Conservation (phyloP, 2,113 vertebrate species). For the Pseudopodoces humilis region DNA sequence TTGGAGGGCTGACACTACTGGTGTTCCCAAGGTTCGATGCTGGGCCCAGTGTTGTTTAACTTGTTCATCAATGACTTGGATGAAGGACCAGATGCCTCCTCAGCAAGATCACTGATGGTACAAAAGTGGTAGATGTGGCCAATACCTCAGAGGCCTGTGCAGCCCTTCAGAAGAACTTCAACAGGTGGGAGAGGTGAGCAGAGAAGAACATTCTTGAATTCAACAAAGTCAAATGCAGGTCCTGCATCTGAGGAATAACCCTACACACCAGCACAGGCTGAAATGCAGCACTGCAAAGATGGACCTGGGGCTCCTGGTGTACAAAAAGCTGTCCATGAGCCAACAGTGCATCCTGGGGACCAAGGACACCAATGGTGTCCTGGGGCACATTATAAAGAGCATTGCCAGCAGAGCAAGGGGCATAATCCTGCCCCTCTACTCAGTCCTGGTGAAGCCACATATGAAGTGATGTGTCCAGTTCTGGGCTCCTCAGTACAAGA, state of each 20-base stretch:
- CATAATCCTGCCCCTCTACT: not conserved
- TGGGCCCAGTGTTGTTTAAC: not conserved
- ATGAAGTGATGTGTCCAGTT: not conserved
- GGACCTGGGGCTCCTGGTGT: not conserved
- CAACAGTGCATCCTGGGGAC: not conserved
- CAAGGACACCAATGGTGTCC: not conserved
- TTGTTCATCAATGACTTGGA: not conserved
- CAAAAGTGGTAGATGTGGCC: accelerated
- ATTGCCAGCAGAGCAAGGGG: not conserved
- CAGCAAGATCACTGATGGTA: not conserved
- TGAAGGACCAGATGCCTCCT: not conserved
- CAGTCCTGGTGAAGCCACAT: too few relatives aligned
- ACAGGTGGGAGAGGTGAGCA: not conserved
- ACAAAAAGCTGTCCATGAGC: not conserved
- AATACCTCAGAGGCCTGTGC: not conserved
- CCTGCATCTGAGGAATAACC: not conserved
- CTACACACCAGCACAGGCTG: accelerated
- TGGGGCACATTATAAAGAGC: accelerated
- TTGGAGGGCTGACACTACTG: not conserved
- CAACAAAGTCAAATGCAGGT: not conserved
- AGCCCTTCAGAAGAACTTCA: not conserved
- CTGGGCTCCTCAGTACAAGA: too few relatives aligned
- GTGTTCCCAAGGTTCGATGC: not conserved
- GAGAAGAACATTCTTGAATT: not conserved
- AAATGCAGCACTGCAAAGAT: accelerated